These are phyloP conservation scores for Cygnus buccinator DNA, from an alignment of 2,113 vertebrate species.

Conservation along the genomic window DNA sequence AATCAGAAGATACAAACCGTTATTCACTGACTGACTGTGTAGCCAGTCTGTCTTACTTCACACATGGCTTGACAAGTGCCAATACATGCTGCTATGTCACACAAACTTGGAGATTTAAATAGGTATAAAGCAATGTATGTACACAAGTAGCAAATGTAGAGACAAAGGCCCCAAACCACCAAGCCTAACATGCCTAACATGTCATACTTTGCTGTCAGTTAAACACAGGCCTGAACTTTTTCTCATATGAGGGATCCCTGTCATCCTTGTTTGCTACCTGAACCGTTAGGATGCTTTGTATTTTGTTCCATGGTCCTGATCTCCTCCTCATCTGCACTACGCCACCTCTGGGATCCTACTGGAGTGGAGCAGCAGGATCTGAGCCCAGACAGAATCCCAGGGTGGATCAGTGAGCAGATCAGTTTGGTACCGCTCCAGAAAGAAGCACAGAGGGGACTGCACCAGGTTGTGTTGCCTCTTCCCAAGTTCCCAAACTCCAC, in stretches of 20 bases:
- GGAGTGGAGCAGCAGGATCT: not conserved
- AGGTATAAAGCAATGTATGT: not conserved
- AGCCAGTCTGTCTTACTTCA: rapidly evolving
- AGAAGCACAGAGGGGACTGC: not conserved
- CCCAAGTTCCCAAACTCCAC: not conserved
- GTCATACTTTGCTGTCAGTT: not conserved
- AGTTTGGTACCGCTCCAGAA: no score
- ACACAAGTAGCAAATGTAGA: not conserved
- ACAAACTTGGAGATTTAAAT: not conserved
- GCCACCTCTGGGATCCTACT: not conserved
- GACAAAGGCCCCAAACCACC: not conserved
- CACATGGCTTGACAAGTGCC: not conserved
- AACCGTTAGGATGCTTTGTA: not conserved
- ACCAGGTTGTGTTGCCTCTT: not conserved
- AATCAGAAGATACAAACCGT: not conserved
- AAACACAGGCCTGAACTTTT: not conserved
- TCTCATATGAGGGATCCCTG: rapidly evolving
- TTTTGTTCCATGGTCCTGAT: not conserved
- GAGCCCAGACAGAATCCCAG: not conserved
- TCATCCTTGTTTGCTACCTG: not conserved
- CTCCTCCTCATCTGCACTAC: not conserved
- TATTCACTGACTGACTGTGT: rapidly evolving
- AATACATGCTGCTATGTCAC: not conserved
- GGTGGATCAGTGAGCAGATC: not conserved
- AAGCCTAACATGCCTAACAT: not conserved